These are phyloP conservation scores for Sitta carolinensis DNA, from an alignment of 2,797 vertebrate genomes.

Conservation along the genomic window DNA sequence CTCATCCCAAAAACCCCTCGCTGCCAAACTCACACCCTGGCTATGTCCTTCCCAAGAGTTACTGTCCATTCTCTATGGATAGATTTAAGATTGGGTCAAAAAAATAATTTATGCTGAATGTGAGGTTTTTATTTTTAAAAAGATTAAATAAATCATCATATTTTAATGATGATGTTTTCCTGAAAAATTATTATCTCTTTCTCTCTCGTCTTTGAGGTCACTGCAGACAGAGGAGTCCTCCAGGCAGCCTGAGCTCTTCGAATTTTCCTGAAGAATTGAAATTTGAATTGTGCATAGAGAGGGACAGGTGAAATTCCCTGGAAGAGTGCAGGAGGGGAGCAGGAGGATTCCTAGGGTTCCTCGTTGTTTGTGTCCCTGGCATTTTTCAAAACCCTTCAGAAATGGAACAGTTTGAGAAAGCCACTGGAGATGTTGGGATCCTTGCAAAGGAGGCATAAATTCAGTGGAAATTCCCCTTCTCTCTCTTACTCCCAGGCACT, in stretches of 20 bases:
- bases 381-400: not conserved
- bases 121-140: not conserved
- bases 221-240: not conserved
- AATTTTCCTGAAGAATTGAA: not conserved
- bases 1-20: not conserved
- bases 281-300: not conserved
- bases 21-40: not conserved
- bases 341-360: not conserved
- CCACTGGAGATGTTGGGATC: not conserved
- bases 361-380: not conserved
- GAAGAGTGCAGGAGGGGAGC: not conserved
- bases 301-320: not conserved
- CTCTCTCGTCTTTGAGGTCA: fast-evolving
- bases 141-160: not conserved
- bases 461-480: not conserved
- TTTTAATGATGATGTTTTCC: not conserved
- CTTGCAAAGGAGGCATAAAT: not conserved
- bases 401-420: not conserved
- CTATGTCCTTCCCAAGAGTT: not conserved
- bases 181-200: not conserved
- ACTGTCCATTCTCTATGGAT: not conserved
- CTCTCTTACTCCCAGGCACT: not conserved
- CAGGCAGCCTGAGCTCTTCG: not conserved
- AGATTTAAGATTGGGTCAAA: not conserved
- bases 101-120: not conserved